These are phyloP conservation scores for Ammospiza caudacuta DNA, from an alignment of 2,113 vertebrate species.

Conservation along the genomic window DNA sequence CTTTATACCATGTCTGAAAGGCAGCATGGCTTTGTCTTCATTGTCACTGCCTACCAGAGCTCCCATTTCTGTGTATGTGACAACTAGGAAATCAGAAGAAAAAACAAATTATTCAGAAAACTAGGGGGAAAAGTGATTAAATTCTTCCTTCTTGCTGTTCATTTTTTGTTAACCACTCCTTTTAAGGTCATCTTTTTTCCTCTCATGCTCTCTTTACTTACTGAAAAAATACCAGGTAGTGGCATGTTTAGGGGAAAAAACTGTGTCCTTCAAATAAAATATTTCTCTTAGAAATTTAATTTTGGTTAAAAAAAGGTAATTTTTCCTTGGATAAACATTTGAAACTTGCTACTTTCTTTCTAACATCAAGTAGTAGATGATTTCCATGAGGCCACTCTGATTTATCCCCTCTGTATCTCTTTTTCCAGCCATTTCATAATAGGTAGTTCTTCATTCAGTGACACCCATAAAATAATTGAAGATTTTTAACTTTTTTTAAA, in stretches of 20 bases:
- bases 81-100: background rate
- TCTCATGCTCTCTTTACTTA: background rate
- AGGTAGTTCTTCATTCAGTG: background rate
- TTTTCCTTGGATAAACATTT: background rate
- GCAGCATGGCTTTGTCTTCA: background rate
- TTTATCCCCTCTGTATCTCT: background rate
- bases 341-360: background rate
- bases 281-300: background rate
- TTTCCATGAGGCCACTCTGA: background rate
- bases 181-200: background rate
- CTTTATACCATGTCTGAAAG: background rate
- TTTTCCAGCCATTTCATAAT: background rate
- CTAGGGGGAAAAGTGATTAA: background rate
- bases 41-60: background rate
- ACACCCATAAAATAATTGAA: background rate
- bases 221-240: background rate
- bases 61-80: background rate
- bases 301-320: background rate
- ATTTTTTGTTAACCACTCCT: background rate
- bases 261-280: background rate
- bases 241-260: background rate
- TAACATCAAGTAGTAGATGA: background rate
- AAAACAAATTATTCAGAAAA: background rate
- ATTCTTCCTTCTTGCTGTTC: background rate
- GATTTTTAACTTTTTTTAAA: background rate